phyloP scores from a whole-genome alignment of 2,113 vertebrate genomes.

The Nesogale talazaci region DNA sequence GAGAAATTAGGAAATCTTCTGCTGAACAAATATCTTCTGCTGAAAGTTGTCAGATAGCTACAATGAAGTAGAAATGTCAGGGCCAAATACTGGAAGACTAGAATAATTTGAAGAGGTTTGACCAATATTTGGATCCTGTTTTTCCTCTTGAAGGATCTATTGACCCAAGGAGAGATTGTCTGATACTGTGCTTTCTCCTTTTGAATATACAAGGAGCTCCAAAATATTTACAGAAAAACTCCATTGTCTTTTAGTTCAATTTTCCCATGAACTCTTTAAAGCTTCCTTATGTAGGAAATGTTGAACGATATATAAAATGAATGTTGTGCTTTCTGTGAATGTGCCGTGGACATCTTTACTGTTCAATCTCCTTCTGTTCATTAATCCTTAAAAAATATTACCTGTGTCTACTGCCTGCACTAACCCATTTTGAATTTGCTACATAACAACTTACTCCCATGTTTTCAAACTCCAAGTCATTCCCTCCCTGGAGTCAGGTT shows the following conservation, averaged over 20 bases:
- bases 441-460: too few species aligned
- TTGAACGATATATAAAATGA: neutral
- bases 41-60: slow-evolving; percentile 32
- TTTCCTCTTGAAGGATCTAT: neutral
- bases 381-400: neutral
- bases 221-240: too few species aligned
- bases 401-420: neutral
- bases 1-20: slow-evolving; percentile 13
- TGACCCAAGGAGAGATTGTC: neutral
- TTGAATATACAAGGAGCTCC: neutral
- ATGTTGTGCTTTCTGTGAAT: neutral
- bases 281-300: neutral
- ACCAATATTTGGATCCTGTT: neutral
- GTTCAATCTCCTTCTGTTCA: neutral
- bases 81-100: neutral
- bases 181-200: neutral
- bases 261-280: too few species aligned
- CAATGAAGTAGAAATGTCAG: neutral
- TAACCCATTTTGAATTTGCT: neutral
- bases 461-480: neutral
- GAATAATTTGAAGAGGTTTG: neutral
- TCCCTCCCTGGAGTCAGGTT: neutral
- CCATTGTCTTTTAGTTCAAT: too few species aligned
- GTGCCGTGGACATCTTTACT: neutral
- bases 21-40: neutral